These are phyloP conservation scores for Protonemura montana DNA, from an alignment of 2,888 invertebrate genomes.

Conservation along the genomic window DNA sequence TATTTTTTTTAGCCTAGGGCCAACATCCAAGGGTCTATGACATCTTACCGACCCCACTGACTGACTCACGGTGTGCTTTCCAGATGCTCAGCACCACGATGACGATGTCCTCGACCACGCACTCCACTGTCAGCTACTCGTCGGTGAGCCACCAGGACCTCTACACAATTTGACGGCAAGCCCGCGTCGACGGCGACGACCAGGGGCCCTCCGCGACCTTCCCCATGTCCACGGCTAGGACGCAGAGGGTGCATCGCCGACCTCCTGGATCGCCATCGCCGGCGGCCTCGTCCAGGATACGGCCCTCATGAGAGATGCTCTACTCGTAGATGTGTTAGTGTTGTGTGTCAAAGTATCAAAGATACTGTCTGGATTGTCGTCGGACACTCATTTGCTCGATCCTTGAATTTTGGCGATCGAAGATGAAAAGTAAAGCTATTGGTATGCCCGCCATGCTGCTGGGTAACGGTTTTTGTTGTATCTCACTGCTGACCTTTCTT, in stretches of 20 bases:
- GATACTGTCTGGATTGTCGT: no score
- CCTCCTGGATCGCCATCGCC: neutral
- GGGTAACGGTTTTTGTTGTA: no score
- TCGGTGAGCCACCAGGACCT: conserved; percentile 72
- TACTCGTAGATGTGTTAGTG: neutral
- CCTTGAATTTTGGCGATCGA: no score
- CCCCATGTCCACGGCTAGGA: conserved; percentile 46
- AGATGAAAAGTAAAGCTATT: no score
- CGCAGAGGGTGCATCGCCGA: neutral
- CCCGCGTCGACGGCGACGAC: conserved; percentile 59
- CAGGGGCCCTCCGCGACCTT: conserved; percentile 42
- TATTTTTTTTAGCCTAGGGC: no score
- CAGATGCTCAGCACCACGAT: conserved; percentile 53
- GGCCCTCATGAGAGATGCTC: conserved; percentile 16
- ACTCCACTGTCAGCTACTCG: conserved; percentile 64
- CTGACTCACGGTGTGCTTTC: no score
- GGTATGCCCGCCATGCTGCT: no score
- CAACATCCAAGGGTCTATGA: no score
- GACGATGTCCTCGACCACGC: conserved; percentile 57
- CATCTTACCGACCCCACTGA: neutral
- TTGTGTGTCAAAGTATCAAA: no score
- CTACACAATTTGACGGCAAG: conserved; percentile 73
- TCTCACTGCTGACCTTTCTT: no score
- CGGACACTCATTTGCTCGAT: no score
- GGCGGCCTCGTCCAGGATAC: neutral